phyloP scores from a whole-genome alignment of 2,797 vertebrate species.

The Spea hammondii region DNA sequence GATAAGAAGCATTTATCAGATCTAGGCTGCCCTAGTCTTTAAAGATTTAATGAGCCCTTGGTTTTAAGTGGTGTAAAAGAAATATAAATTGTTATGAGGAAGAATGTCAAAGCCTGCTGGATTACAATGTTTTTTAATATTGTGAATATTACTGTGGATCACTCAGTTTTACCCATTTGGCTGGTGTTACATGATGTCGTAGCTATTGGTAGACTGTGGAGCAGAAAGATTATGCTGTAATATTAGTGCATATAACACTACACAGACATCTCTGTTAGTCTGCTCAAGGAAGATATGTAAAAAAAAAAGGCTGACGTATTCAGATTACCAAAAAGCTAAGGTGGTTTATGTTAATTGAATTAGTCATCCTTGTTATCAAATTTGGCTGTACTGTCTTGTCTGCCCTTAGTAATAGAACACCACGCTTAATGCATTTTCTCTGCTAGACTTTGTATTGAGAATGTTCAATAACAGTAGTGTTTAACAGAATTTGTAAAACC shows the following conservation, averaged over 20 bases:
- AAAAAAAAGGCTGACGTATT: background rate
- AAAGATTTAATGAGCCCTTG: too few relatives aligned
- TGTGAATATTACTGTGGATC: too few relatives aligned
- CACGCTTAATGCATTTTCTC: background rate
- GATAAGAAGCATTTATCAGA: too few relatives aligned
- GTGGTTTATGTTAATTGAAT: background rate
- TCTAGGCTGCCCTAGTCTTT: too few relatives aligned
- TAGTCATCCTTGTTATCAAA: background rate
- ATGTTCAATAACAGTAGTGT: background rate
- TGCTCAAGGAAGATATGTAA: background rate
- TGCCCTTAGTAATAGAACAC: background rate
- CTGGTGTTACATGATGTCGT: background rate
- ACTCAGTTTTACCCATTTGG: too few relatives aligned
- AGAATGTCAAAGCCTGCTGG: too few relatives aligned
- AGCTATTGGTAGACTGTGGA: background rate
- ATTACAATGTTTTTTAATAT: too few relatives aligned
- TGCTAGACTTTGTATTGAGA: background rate
- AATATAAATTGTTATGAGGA: too few relatives aligned
- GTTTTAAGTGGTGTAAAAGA: too few relatives aligned
- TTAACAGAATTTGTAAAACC: background rate
- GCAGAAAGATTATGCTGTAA: background rate
- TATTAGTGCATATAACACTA: background rate
- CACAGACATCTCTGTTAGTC: background rate
- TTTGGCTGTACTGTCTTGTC: background rate
- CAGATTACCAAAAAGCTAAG: background rate